Evolutionary conservation across 1,140 invertebrate genomes (phyloP).

Genomic region (Cydia fagiglandana): DNA sequence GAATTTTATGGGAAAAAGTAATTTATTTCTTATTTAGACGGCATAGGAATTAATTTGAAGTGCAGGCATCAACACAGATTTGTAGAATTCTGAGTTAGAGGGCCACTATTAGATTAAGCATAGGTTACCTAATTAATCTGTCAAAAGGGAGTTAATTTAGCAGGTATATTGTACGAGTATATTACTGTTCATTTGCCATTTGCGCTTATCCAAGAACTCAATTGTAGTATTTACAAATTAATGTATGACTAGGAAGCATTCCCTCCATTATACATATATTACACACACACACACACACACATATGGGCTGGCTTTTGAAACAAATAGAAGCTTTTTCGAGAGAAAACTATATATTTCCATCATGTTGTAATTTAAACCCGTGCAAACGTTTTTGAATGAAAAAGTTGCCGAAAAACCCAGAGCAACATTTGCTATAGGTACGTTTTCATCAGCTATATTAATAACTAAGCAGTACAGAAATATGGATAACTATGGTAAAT

Average conservation of each 20-base stretch:
- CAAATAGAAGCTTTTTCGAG: too few relatives aligned
- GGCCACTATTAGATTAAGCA: slow-evolving; percentile 56
- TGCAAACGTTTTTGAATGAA: too few relatives aligned
- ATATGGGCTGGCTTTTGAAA: too few relatives aligned
- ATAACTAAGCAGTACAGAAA: not conserved
- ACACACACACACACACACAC: too few relatives aligned
- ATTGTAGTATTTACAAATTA: too few relatives aligned
- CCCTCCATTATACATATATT: too few relatives aligned
- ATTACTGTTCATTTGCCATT: not conserved
- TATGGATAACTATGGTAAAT: not conserved
- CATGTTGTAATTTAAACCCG: too few relatives aligned
- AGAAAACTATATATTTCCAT: too few relatives aligned
- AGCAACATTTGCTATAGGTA: too few relatives aligned
- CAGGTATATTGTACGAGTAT: not conserved
- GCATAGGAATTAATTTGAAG: not conserved
- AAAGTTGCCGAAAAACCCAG: too few relatives aligned
- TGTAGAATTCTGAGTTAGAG: slow-evolving; percentile 56
- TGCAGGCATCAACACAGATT: slow-evolving; percentile 35
- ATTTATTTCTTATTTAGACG: not conserved
- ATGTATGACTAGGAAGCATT: too few relatives aligned
- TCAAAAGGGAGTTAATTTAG: slow-evolving; percentile 46
- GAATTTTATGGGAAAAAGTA: not conserved
- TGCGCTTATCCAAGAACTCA: not conserved
- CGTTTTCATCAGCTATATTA: slow-evolving; percentile 18
- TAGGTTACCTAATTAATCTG: slow-evolving; percentile 68